Conservation (phyloP, 2,797 vertebrate species). For the Cichlasoma orientale region DNA sequence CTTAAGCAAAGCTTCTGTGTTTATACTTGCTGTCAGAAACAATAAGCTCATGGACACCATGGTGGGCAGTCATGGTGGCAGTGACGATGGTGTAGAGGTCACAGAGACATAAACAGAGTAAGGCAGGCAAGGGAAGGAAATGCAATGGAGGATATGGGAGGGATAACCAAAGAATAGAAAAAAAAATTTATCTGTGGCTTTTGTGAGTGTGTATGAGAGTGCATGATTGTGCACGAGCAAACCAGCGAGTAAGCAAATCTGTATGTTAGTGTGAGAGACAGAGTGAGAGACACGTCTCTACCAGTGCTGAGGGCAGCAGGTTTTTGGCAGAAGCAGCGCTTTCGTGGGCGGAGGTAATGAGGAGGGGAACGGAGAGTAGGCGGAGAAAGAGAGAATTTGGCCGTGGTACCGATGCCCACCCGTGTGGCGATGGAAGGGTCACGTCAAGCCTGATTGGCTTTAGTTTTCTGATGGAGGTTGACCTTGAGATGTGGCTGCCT, state of each 20-base stretch:
- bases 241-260: slow-evolving; percentile 47
- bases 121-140: slow-evolving; percentile 5
- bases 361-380: background rate
- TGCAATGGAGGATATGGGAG: background rate
- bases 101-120: slow-evolving; percentile 8
- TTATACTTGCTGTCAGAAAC: slow-evolving; percentile 61
- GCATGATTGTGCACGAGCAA: slow-evolving; percentile 9
- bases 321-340: slow-evolving; percentile 60
- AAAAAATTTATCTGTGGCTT: slow-evolving; percentile 3
- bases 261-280: slow-evolving; percentile 39
- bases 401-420: slow-evolving; percentile 9
- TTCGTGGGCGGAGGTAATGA: slow-evolving; percentile 15
- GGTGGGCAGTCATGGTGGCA: slow-evolving; percentile 29
- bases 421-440: slow-evolving; percentile 37
- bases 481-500: slow-evolving; percentile 57
- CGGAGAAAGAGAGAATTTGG: slow-evolving; percentile 20
- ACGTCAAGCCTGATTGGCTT: slow-evolving; percentile 44
- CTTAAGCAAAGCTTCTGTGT: slow-evolving; percentile 39
- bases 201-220: background rate
- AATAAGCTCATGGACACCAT: slow-evolving; percentile 45
- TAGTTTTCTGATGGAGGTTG: slow-evolving; percentile 52
- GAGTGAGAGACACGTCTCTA: slow-evolving; percentile 42
- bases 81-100: slow-evolving; percentile 24
- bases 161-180: slow-evolving; percentile 6
- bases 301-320: slow-evolving; percentile 59